Evolutionary conservation across 35 echinoderm and acorn worm genomes (phyloP), one percentile per base, ranked within the genome.

Genomic region (Heliocidaris tuberculata): DNA sequence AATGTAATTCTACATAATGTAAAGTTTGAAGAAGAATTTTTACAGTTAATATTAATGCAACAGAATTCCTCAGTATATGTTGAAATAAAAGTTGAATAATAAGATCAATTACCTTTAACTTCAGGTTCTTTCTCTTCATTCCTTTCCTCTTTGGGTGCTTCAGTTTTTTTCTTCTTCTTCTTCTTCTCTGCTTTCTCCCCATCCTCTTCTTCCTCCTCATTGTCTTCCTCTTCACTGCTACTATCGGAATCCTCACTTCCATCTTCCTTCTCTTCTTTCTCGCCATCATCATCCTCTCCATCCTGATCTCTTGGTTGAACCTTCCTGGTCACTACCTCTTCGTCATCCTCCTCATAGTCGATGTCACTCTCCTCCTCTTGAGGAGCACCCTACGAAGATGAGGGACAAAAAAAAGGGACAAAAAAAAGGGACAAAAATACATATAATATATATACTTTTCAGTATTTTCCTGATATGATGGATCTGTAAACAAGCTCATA

Each of bases 121-220:
- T 93, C 91, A 19, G 47, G 47, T 31, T 59, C 16, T 6, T 13
- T 48, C 27, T 95, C 56, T 56, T 96, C 48, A 42, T 96, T 92
- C 1, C 24, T 93, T 32, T 95, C 50, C 13, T 96, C 87, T 30
- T 94, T 86, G 32, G 56, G 48, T 29, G 93, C 90, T 89, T 88
- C 85, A 85, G 24, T 71, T 93, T 29, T 92, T 35, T 70, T 92
- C 71, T 95, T 88, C 42, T 93, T 93, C 90, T 98, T 90, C 13
- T 96, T 95, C 29, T 94, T 93, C 47, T 97, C 35, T n/a, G 49
- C 85, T 17, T 95, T 70, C 32, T 52, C 50, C 10, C 93, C 95
- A 0, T 85, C 48, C 30, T 95, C 50, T 27, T 94, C 88, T 47
- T 95, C 97, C 19, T 49, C 85, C 48, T 96, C 96, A 86, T 91